A percentile compares a stretch with the other conserved stretches of the same genome.
These are phyloP conservation scores for Rhyacichthys aspro DNA, from an alignment of 2,797 vertebrate species.

Conservation along the genomic window DNA sequence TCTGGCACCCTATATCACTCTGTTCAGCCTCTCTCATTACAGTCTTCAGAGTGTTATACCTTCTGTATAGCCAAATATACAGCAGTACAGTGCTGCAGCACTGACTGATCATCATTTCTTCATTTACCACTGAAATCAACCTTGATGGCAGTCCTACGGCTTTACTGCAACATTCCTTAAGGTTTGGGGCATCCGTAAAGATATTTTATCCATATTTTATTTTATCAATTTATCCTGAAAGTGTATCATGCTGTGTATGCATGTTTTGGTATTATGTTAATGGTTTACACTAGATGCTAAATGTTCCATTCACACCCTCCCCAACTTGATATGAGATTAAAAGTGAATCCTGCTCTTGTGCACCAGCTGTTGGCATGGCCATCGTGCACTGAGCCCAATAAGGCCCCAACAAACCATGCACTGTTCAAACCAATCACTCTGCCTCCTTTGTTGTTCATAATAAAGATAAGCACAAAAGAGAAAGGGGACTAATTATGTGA, in stretches of 20 bases:
- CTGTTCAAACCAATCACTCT: slow-evolving; percentile 41
- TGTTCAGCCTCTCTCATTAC: slow-evolving; percentile 35
- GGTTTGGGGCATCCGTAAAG: too few species aligned
- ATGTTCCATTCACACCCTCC: neutral
- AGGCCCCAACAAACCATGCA: slow-evolving; percentile 26
- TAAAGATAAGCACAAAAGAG: slow-evolving; percentile 33
- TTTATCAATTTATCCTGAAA: neutral
- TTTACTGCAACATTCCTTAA: too few species aligned
- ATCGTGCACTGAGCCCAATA: slow-evolving; percentile 25
- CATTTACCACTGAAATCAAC: too few species aligned
- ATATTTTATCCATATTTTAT: too few species aligned
- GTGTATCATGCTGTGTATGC: neutral
- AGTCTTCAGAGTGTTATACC: slow-evolving; percentile 22
- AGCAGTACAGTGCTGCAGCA: neutral
- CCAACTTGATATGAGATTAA: slow-evolving; percentile 30
- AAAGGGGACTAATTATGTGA: slow-evolving; percentile 43
- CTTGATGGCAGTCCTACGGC: too few species aligned
- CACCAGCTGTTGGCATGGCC: slow-evolving; percentile 49
- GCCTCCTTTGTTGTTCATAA: slow-evolving; percentile 32
- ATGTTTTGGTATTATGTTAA: slow-evolving; percentile 7
- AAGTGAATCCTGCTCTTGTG: slow-evolving; percentile 26
- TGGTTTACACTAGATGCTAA: slow-evolving; percentile 19
- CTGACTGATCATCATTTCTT: neutral
- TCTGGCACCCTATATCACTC: slow-evolving; percentile 58
- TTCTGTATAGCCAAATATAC: slow-evolving; percentile 31